These are phyloP conservation scores for Drosophila emarginata DNA, from an alignment of 2,888 invertebrate genomes.

Conservation along the genomic window DNA sequence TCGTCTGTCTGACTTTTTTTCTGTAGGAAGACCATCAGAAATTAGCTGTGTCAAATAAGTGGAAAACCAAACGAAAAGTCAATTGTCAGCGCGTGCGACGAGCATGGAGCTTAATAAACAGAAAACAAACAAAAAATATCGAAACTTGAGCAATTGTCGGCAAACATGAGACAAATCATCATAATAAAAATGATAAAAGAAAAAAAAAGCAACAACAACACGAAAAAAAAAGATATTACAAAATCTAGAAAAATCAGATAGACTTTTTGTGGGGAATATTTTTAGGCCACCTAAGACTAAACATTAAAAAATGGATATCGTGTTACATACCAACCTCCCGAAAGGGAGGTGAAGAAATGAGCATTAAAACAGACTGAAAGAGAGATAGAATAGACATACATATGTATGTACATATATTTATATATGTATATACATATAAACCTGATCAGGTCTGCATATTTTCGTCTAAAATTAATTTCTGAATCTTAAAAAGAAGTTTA, in stretches of 20 bases:
- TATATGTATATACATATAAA: neutral
- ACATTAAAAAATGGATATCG: neutral
- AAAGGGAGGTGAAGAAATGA: too few relatives aligned
- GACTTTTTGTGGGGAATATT: neutral
- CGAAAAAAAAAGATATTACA: neutral
- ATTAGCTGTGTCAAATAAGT: neutral
- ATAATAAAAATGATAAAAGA: neutral
- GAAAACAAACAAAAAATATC: neutral
- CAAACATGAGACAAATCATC: constrained; percentile 4
- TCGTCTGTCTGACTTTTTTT: neutral
- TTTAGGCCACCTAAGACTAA: neutral
- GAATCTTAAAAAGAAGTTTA: too few relatives aligned
- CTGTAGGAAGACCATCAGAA: neutral
- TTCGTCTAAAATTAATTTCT: too few relatives aligned
- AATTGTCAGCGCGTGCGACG: neutral
- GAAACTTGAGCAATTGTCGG: constrained; percentile 2
- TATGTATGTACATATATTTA: too few relatives aligned
- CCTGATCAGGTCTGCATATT: too few relatives aligned
- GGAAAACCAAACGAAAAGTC: constrained; percentile 1
- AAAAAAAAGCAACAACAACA: too few relatives aligned
- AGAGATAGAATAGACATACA: neutral
- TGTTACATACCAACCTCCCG: neutral
- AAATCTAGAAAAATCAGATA: neutral
- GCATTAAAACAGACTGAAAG: too few relatives aligned
- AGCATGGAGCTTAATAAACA: neutral